Conservation (phyloP, 53 echinoderm and acorn worm genomes). For the Crossaster papposus region DNA sequence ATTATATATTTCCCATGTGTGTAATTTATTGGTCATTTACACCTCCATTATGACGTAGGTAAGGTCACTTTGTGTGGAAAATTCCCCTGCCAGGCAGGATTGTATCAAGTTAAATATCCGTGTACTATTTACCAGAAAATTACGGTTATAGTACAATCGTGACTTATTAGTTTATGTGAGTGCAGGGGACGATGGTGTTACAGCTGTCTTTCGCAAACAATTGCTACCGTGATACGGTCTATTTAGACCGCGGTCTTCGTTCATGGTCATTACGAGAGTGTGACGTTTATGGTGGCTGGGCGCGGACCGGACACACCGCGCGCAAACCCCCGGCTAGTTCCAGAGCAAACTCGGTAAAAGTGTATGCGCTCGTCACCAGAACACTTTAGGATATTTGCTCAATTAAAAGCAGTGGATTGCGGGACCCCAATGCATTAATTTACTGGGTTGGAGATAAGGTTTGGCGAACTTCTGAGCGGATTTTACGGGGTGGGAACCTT, state of each 20-base stretch:
- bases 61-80: no score
- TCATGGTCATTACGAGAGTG: background rate
- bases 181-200: conserved; percentile 7
- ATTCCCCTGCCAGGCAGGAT: background rate
- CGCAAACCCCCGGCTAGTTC: background rate
- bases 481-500: background rate
- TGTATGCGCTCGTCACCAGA: background rate
- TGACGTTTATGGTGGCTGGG: background rate
- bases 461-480: conserved; percentile 1
- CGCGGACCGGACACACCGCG: background rate
- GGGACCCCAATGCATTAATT: background rate
- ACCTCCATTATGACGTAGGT: no score
- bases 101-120: background rate
- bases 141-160: conserved; percentile 20
- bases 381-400: conserved; percentile 30
- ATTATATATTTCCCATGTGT: no score
- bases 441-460: background rate
- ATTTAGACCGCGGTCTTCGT: background rate
- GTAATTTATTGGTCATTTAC: no score
- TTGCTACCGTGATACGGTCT: background rate
- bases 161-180: background rate
- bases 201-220: conserved; percentile 43
- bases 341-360: background rate
- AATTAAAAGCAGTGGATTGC: conserved; percentile 16
- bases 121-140: conserved; percentile 23